phyloP scores from a whole-genome alignment of 2,888 invertebrate species.

The Labia minor region DNA sequence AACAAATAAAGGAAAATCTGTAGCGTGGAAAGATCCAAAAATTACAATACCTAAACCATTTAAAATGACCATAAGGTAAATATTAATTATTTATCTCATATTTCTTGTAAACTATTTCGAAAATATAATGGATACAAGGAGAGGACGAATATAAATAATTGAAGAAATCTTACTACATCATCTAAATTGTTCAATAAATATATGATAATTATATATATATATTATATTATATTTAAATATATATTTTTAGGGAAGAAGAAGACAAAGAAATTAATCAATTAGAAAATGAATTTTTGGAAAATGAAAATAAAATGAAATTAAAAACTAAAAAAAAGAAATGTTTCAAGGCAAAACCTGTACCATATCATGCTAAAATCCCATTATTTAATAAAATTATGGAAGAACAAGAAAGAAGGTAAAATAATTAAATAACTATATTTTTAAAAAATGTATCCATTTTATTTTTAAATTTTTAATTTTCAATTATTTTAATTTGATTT shows the following conservation, averaged over 20 bases:
- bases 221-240: neutral
- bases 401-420: slow-evolving; percentile 58
- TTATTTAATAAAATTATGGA: slow-evolving; percentile 60
- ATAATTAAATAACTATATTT: neutral
- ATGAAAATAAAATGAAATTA: neutral
- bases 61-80: slow-evolving; percentile 56
- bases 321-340: slow-evolving; percentile 35
- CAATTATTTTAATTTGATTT: neutral
- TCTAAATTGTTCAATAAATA: too few species aligned
- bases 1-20: slow-evolving; percentile 22
- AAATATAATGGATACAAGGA: neutral
- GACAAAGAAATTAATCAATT: slow-evolving; percentile 47
- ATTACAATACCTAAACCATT: slow-evolving; percentile 57
- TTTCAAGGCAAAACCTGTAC: slow-evolving; percentile 52
- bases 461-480: neutral
- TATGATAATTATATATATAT: neutral
- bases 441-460: slow-evolving; percentile 17
- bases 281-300: slow-evolving; percentile 24
- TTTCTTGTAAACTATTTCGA: slow-evolving; percentile 14
- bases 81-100: neutral
- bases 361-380: slow-evolving; percentile 58
- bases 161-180: too few species aligned
- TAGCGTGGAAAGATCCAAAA: slow-evolving; percentile 28
- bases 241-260: slow-evolving; percentile 50
- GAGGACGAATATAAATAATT: too few species aligned